Evolutionary conservation across 2,113 vertebrate genomes (phyloP), one percentile per base, ranked within the genome.

Genomic region (Cyprinodon tularosa): DNA sequence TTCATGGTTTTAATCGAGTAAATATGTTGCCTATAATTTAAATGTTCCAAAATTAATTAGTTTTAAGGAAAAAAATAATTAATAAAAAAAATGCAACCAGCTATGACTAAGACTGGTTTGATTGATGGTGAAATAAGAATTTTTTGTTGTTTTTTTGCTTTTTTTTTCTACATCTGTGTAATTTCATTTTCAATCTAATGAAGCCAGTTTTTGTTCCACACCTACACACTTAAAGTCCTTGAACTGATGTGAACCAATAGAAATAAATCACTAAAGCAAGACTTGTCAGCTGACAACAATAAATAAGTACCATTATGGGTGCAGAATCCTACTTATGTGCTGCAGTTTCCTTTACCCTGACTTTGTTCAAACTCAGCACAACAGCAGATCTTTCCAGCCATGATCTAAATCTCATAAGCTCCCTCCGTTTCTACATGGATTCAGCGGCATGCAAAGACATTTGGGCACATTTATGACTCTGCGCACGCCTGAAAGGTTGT

Each of bases 281-380:
- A 86, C 73, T 80, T 83, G 81, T 75, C 84, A 86, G 74, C 66
- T 73, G 86, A 85, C 84, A 84, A 83, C 80, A 77, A 84, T 89
- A 86, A 88, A 88, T 88, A 87, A 85, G 81, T 63, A 64, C 68
- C 38, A 79, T 77, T 50, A 68, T 48, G 65, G 80, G 84, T 90
- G 82, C 84, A 87, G 73, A 71, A 69, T 50, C 73, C 76, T 59
- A 62, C 65, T 72, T 68, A 60, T 79, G 76, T 80, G 65, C 83
- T 82, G 85, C 87, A 68, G 78, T 85, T 88, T 88, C 72, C 69
- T 82, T 79, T 71, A 61, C 82, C 66, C 22, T 68, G 76, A 80
- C 73, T 85, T 90, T 90, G 73, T 70, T 87, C 86, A 11, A 86
- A 72, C 80, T 87, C 80, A 90, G 88, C 86, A 90, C 59, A 78